Evolutionary conservation across 2,113 vertebrate genomes (phyloP), one percentile per base, ranked within the genome.

Genomic region (Scartelaos histophorus): DNA sequence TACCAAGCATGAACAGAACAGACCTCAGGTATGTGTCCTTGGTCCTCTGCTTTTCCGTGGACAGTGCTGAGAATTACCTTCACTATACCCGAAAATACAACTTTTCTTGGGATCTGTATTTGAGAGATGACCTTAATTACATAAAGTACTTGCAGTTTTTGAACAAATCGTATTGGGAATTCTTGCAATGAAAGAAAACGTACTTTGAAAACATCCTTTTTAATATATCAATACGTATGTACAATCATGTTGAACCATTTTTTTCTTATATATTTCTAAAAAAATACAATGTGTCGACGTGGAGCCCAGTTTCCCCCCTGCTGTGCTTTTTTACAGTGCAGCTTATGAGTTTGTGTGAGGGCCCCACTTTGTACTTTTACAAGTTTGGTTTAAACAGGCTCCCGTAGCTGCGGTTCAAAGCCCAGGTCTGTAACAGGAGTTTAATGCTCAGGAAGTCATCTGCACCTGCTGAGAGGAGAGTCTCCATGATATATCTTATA

Each of bases 361-460:
- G 58, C 65, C 38, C 72, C 71, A 71, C 93, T 95, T 93, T 94
- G 93, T 93, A 93, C 83, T 94, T 95, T 94, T 93, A 95, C 75
- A 77, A 86, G 82, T 83, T 77, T 10, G 73, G 73, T 82, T 85
- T 77, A 65, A 85, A 83, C 73, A 80, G 83, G 80, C 85, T 79
- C 79, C 69, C 73, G 71, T 77, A 77, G 70, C 65, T 74, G 69
- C 67, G 34, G 82, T 84, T 92, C 80, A 91, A 88, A 91, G 82
- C 43, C 73, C 51, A 24, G 67, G 73, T 7, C 54, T 61, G 58
- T 61, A 61, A 61, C 58, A 61, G 58, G 58, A 61, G 58, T 83
- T 85, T 85, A 87, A 84, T 83, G 69, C 57, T 71, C 78, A 85
- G 83, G 78, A 87, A 76, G 77, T 82, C 73, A 70, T 75, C 80